Percentiles rank a stretch among this genome's conserved stretches.
phyloP scores from a whole-genome alignment of 2,797 vertebrate species.

The Pempheris klunzingeri region DNA sequence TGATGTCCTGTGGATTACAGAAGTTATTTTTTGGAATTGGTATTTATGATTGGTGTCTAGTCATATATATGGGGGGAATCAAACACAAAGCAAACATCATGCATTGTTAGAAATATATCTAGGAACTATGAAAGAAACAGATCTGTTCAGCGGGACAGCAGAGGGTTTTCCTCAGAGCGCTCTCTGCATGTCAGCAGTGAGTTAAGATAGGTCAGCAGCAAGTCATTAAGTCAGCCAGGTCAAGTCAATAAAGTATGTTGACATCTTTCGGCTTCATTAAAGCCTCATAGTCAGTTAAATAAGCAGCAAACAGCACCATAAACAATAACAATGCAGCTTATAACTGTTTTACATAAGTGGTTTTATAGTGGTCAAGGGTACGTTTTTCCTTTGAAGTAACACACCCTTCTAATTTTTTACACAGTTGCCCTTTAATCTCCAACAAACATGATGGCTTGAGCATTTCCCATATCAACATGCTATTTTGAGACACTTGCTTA shows the following conservation, averaged over 20 bases:
- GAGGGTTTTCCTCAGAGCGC: slow-evolving; percentile 3
- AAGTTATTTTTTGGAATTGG: not conserved
- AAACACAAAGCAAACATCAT: not conserved
- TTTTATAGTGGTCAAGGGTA: not conserved
- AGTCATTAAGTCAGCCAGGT: slow-evolving; percentile 40
- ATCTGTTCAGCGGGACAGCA: not conserved
- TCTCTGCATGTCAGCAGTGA: slow-evolving; percentile 32
- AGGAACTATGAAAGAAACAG: not conserved
- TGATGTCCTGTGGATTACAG: slow-evolving; percentile 3
- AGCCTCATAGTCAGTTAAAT: slow-evolving; percentile 7
- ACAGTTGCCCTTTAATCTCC: slow-evolving; percentile 11
- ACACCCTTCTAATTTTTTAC: not conserved
- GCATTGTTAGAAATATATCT: not conserved
- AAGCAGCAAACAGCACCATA: not conserved
- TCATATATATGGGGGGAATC: not conserved
- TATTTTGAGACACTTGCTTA: slow-evolving; percentile 59
- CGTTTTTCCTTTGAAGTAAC: not conserved
- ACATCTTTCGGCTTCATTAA: slow-evolving; percentile 47
- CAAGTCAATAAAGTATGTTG: slow-evolving; percentile 50
- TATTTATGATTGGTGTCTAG: not conserved
- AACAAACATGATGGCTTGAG: slow-evolving; percentile 19
- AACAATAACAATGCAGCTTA: not conserved
- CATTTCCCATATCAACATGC: slow-evolving; percentile 22
- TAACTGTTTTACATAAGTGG: slow-evolving; percentile 8
- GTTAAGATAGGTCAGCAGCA: slow-evolving; percentile 34